Conservation (phyloP, 2,113 vertebrate genomes). For the Crotalus horridus region DNA sequence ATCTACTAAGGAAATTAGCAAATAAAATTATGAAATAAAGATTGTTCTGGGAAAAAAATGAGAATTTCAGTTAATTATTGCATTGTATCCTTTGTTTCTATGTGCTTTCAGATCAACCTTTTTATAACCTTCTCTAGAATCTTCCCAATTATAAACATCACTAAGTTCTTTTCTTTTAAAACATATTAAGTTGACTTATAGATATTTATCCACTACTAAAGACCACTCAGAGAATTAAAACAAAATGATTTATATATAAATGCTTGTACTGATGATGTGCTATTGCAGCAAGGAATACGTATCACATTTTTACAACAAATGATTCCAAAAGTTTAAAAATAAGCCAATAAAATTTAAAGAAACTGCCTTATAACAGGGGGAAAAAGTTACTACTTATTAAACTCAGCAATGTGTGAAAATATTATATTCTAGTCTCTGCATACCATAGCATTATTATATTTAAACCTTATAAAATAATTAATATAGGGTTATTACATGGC, state of each 20-base stretch:
- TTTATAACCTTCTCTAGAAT: background rate
- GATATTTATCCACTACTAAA: background rate
- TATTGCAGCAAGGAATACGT: background rate
- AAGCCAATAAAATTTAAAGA: background rate
- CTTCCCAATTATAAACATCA: background rate
- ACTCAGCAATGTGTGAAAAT: background rate
- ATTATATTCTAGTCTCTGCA: background rate
- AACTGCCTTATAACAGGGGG: background rate
- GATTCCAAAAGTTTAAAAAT: background rate
- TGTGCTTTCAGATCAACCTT: background rate
- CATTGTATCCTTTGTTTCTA: background rate
- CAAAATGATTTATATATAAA: background rate
- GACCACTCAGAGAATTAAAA: background rate
- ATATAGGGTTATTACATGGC: background rate
- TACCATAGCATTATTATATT: background rate
- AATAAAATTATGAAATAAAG: background rate
- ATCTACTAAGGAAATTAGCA: background rate
- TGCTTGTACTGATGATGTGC: background rate
- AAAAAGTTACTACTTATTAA: background rate
- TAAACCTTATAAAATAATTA: background rate
- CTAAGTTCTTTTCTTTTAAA: background rate
- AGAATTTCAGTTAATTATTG: background rate
- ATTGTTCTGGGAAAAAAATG: background rate
- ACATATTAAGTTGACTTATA: background rate
- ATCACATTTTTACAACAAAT: background rate